Base-by-base conservation (phyloP, 1,140 invertebrate species). In the Drosophila pruinosa region DNA sequence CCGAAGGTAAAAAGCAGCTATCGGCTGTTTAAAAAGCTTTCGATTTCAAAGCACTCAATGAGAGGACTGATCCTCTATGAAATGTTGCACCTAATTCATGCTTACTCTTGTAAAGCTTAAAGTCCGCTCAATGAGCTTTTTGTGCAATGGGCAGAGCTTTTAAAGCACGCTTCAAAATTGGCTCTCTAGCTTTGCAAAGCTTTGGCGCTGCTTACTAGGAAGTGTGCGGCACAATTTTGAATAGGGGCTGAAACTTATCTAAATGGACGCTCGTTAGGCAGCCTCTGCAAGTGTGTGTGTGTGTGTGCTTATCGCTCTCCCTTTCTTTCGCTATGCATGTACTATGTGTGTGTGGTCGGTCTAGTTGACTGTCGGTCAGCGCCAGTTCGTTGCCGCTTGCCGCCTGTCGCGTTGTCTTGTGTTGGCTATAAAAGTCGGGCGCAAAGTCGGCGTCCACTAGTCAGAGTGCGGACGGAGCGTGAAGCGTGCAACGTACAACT, bases 371-470 rank as follows among this genome's bases (percentile, higher is more conserved):
- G 52, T 65, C 12, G 31, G 43, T 47, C 43, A 47, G 43, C 43
- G 22, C 4, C 43, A 24, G 43, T 47, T 45, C 43, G 43, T 47
- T 22, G 10, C 45, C 34, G 52, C 48, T 59, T 56, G 56, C 22
- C 36, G 54, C 81, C 63, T 62, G 59, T 76, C 28, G 28, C 8
- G n/a, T n/a, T n/a, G n/a, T n/a, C n/a, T 12, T 48, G 24, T 75
- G 75, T 88, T 75, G 82, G 82, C 82, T 88, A 88, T 88, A 88
- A 88, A 88, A 88, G 82, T 88, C 74, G 74, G 63, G 57, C 71
- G 74, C 82, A 82, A 31, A 64, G 67, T 26, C 56, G 68, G 12
- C 54, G 54, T 48, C 83, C 26, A 65, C 47, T 26, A 48, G 43
- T 59, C 67, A 56, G 41, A 38, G 43, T 39, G 67, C 65, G 74